Evolutionary conservation across 2,797 vertebrate species (phyloP).

Genomic region (Ateles fusciceps): DNA sequence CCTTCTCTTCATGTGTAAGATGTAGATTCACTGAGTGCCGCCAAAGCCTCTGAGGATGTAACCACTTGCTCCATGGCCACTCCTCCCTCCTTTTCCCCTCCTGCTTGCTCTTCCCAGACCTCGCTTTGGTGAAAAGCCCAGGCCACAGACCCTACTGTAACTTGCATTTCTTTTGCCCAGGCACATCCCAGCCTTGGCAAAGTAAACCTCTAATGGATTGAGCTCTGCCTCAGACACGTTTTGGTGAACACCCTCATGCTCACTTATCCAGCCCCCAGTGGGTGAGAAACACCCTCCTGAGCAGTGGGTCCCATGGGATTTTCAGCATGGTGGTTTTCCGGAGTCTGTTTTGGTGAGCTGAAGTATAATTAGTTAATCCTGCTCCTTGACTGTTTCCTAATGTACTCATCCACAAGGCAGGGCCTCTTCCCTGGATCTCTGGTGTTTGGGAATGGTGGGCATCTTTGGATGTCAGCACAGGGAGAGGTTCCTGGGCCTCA

Average conservation of each 20-base stretch:
- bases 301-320: background rate
- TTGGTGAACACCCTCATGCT: background rate
- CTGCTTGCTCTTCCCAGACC: background rate
- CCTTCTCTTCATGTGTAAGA: background rate
- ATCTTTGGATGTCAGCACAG: background rate
- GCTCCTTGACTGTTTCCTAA: background rate
- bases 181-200: background rate
- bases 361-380: background rate
- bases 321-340: fast-evolving
- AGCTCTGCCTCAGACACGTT: background rate
- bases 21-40: background rate
- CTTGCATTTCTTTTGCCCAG: background rate
- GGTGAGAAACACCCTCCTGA: background rate
- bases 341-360: background rate
- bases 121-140: background rate
- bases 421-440: background rate
- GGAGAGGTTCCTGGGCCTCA: background rate
- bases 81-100: background rate
- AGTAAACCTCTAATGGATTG: background rate
- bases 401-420: background rate
- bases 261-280: background rate
- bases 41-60: no score
- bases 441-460: background rate
- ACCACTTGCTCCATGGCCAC: background rate
- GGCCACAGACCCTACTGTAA: background rate